Evolutionary conservation across 2,888 invertebrate species (phyloP).

Genomic region (Masnerella sp.): DNA sequence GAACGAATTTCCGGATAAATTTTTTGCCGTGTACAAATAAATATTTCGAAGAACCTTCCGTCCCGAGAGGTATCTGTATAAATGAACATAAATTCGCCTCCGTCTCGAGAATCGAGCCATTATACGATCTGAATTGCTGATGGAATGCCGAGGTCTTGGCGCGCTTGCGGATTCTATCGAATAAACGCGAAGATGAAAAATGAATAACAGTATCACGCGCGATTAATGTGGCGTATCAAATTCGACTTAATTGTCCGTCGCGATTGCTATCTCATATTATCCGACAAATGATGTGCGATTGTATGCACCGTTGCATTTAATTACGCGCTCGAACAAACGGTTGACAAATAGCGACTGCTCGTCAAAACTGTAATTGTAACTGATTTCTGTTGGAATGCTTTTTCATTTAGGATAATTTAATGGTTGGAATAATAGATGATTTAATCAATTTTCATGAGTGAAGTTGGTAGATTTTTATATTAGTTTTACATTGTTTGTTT

Average conservation of each 20-base stretch:
- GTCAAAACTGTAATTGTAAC: neutral
- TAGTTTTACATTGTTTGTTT: too few species aligned
- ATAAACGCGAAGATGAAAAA: constrained; percentile 37
- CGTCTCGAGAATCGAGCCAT: constrained; percentile 22
- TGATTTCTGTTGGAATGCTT: too few species aligned
- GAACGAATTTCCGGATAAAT: too few species aligned
- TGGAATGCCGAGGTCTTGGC: constrained; percentile 34
- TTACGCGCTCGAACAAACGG: constrained; percentile 13
- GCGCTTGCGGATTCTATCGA: constrained; percentile 23
- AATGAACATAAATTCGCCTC: constrained; percentile 46
- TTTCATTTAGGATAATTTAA: too few species aligned
- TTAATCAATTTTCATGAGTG: too few species aligned
- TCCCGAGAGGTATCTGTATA: constrained; percentile 37
- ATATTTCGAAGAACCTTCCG: constrained; percentile 21
- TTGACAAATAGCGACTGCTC: constrained; percentile 20
- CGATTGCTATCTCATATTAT: constrained; percentile 9
- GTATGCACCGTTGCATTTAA: constrained; percentile 6
- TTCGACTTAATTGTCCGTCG: constrained; percentile 25
- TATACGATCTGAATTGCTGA: constrained; percentile 51
- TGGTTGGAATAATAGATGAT: too few species aligned
- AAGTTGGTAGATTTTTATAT: too few species aligned
- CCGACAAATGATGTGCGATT: constrained; percentile 25
- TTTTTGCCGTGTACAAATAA: too few species aligned
- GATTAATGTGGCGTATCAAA: constrained; percentile 39
- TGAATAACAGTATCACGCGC: constrained; percentile 21